Conservation (phyloP, 2,113 vertebrate genomes). For the Arenaria interpres region DNA sequence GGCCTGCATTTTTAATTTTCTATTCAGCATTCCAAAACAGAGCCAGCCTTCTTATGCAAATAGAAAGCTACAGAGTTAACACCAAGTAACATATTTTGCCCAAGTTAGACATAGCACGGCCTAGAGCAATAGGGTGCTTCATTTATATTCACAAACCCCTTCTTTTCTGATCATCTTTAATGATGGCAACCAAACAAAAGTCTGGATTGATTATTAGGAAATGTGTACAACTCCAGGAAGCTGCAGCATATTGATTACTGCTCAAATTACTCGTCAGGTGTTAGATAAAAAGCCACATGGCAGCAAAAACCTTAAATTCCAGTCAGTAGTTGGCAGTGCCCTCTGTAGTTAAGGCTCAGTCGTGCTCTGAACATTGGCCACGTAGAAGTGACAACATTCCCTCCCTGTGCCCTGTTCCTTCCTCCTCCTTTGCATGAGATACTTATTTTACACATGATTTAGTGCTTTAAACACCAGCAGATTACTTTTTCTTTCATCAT, state of each 20-base stretch:
- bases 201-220: not conserved
- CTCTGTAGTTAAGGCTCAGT: not conserved
- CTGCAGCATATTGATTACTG: not conserved
- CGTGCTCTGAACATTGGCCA: not conserved
- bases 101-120: not conserved
- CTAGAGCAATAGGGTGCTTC: not conserved
- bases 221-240: not conserved
- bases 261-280: not conserved
- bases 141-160: conserved; percentile 1
- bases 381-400: not conserved
- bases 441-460: not conserved
- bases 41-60: not conserved
- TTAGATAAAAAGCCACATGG: not conserved
- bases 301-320: not conserved
- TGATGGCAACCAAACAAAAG: not conserved
- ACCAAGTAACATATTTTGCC: conserved; percentile 4
- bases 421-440: not conserved
- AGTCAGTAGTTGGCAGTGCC: not conserved
- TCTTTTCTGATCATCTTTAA: not conserved
- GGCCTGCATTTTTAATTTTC: conserved; percentile 68
- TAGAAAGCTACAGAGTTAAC: conserved; percentile 17
- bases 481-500: not conserved
- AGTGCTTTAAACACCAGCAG: not conserved
- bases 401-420: not conserved
- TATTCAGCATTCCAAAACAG: conserved; percentile 57